Evolutionary conservation across 2,113 vertebrate species (phyloP), one percentile per base, ranked within the genome.

Genomic region (Salvelinus fontinalis): DNA sequence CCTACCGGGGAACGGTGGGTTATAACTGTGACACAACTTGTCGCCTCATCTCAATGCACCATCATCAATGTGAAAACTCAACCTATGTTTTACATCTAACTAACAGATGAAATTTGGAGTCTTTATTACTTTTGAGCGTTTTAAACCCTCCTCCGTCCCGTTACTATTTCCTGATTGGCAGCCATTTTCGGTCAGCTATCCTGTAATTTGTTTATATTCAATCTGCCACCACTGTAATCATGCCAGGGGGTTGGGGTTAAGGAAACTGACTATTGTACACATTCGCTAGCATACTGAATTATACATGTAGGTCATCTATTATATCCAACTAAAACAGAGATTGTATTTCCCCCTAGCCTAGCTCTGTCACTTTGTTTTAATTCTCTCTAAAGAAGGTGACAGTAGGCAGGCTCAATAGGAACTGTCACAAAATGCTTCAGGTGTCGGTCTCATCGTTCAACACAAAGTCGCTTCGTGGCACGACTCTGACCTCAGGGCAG

Each of bases 281-380:
- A 11, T 11, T 44, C 9, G 39, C 83, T 81, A 84, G 83, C 76
- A 76, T 20, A 81, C 78, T 82, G 79, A 85, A 79, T 87, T 83
- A 89, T 18, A 57, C 8, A 39, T 39, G 39, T 39, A 44, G 39
- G 9, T 44, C 39, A 44, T 44, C 39, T 44, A 2, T 44, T 44
- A 44, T 14, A 57, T 14, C 54, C 54, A 3, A 18, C 54, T 57
- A 12, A 24, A 66, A 13, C 64, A 66, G 64, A 66, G 64, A 62
- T 29, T 81, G 86, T 79, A 78, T 85, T 87, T 88, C 78, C 84
- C 80, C 16, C 54, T 12, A 34, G 34, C 39, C 39, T 12, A 11
- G 2, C 39, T 11, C 67, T 57, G 54, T 57, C 54, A 57, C 54
- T 18, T 20, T 18, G 14, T 57, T 14, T 14, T 57, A 57, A 57